Conservation (phyloP, 2,113 vertebrate species). For the Ptilorrhoa leucosticta region DNA sequence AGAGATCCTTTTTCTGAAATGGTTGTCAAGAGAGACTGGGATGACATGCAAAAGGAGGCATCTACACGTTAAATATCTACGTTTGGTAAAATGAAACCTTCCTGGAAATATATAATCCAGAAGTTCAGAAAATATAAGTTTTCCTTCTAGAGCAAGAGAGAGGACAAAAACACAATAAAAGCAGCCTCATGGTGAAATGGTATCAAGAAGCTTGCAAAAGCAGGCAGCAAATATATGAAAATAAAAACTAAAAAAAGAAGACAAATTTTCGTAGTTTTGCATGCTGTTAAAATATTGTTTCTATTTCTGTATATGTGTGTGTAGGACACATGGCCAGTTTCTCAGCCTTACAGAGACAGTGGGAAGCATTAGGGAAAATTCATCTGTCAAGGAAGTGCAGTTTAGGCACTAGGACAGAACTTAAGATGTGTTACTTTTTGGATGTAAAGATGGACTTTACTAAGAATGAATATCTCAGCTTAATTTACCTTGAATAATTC, state of each 20-base stretch:
- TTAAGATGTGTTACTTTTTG: not conserved
- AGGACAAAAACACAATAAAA: not conserved
- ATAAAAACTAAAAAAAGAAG: no score
- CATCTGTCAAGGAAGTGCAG: not conserved
- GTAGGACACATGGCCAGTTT: not conserved
- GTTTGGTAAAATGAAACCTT: not conserved
- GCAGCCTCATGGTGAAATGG: not conserved
- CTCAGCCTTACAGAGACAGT: not conserved
- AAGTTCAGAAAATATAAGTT: not conserved
- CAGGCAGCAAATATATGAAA: not conserved
- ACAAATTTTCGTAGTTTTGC: not conserved
- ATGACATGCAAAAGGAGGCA: not conserved
- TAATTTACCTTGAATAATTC: slow-evolving; percentile 76
- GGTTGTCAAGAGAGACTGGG: not conserved
- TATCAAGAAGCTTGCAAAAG: not conserved
- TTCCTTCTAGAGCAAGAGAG: not conserved
- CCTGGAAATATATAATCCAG: not conserved
- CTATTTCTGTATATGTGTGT: not conserved
- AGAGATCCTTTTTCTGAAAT: not conserved
- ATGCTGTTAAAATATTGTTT: not conserved
- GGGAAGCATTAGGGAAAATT: not conserved
- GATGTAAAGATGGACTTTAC: not conserved
- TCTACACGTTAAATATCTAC: not conserved
- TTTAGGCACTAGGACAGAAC: not conserved
- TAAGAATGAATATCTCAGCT: not conserved